Conservation (phyloP, 2,113 vertebrate genomes). For the Hylia prasina region DNA sequence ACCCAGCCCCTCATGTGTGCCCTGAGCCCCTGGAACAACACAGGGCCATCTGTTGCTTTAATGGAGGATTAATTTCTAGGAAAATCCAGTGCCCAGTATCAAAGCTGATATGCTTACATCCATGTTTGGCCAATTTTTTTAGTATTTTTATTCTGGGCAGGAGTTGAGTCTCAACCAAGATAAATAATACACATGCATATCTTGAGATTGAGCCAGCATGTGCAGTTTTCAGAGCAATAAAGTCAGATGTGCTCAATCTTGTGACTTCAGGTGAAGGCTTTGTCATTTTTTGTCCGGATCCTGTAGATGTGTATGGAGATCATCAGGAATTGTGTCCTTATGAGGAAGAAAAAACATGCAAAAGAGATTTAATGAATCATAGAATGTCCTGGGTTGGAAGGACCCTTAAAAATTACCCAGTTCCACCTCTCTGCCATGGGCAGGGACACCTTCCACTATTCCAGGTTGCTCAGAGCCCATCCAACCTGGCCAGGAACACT, state of each 20-base stretch:
- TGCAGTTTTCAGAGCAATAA: neutral
- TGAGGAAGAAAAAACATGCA: neutral
- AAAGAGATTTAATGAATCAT: neutral
- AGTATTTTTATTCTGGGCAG: neutral
- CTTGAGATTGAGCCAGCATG: neutral
- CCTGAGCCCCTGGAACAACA: slow-evolving; percentile 17
- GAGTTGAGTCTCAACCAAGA: neutral
- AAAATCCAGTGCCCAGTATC: slow-evolving; percentile 16
- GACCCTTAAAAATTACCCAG: neutral
- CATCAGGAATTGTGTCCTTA: neutral
- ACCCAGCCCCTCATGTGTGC: neutral
- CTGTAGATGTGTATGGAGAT: neutral
- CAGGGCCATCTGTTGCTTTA: slow-evolving; percentile 52
- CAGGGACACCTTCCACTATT: neutral
- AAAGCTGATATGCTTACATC: slow-evolving; percentile 16
- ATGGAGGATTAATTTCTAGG: slow-evolving; percentile 64
- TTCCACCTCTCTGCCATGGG: no score
- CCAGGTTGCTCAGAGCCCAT: neutral
- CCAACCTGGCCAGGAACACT: rapidly evolving
- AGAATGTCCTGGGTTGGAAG: neutral
- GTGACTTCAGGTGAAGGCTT: neutral
- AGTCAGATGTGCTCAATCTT: neutral
- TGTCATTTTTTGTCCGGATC: neutral
- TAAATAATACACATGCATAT: neutral
- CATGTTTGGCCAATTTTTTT: neutral